Conservation (phyloP, 2,888 invertebrate genomes). For the Capitulum mitella region DNA sequence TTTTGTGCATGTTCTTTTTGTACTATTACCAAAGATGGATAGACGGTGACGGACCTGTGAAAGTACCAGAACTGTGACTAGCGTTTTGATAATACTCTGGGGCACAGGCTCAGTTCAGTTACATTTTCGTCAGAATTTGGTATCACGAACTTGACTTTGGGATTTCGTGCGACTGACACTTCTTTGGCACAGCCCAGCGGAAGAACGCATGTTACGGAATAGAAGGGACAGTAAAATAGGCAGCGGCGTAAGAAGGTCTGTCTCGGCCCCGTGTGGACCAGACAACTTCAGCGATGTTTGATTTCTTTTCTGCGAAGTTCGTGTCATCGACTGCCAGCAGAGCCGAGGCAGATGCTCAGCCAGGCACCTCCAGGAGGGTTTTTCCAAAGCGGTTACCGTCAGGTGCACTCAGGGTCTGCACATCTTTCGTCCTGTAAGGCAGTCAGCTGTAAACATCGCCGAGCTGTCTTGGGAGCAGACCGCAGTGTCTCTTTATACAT, state of each 20-base stretch:
- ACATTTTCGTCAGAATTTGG: conserved; percentile 25
- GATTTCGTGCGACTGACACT: conserved; percentile 29
- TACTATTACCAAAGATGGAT: no score
- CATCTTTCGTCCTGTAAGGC: neutral
- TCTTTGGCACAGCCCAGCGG: conserved; percentile 27
- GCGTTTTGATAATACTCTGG: no score
- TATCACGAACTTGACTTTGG: conserved; percentile 31
- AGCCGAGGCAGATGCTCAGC: no score
- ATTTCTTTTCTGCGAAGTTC: conserved; percentile 27
- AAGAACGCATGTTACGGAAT: conserved; percentile 32
- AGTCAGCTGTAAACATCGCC: neutral
- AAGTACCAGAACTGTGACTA: no score
- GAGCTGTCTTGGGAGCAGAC: neutral
- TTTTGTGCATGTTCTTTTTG: no score
- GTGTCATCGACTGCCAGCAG: conserved; percentile 29
- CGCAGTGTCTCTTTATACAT: neutral
- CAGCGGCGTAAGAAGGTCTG: conserved; percentile 26
- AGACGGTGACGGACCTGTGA: no score
- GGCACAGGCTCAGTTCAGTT: conserved; percentile 25
- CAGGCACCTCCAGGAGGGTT: conserved; percentile 17
- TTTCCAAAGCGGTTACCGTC: neutral
- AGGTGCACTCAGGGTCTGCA: neutral
- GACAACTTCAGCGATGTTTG: conserved; percentile 27
- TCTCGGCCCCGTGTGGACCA: conserved; percentile 26
- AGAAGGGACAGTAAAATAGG: conserved; percentile 28